Base-by-base conservation (phyloP, 1,140 invertebrate genomes). In the Drosophila asahinai region DNA sequence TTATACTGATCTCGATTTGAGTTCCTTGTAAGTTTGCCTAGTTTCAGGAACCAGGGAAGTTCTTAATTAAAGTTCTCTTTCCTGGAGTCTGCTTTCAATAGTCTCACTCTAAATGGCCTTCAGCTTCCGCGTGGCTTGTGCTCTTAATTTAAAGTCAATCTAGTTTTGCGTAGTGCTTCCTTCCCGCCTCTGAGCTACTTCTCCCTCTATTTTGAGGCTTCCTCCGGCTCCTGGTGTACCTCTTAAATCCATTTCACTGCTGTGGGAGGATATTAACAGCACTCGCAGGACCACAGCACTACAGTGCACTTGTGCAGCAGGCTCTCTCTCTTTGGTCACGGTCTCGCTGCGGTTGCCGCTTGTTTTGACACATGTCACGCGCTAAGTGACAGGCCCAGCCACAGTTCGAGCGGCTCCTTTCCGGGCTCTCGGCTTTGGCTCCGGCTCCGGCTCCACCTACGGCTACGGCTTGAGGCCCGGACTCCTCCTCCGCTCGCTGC, bases 291-390 rank as follows among this genome's bases (percentile, higher is more conserved):
- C 33, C 33, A 67, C 30, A 25, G 55, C 12, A 42, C 65, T 73
- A 57, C 14, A 57, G 54, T 57, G 71, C 71, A 74, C 71, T 73
- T 52, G 54, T 52, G 71, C 55, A 59, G 33, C 45, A n/a, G 65
- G 52, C 52, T 40, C 43, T 30, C 47, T 27, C 36, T 22, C 55
- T 57, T 40, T 73, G 70, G 70, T 74, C 71, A 74, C 70, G 71
- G 71, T 52, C 71, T 51, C 55, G 67, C 65, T 79, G 76, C 61
- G 62, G 61, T 72, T 73, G 51, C 60, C 63, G 58, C 77, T 79
- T 80, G 78, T 80, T 80, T 80, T 80, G 78, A 80, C 77, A 80
- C 78, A 80, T 80, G 78, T 80, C 78, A 80, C 77, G 60, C 77
- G 78, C 70, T 80, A 80, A 80, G 78, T 80, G 77, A 80, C 77